Conservation (phyloP, 2,888 invertebrate species). For the Sericinus montela region DNA sequence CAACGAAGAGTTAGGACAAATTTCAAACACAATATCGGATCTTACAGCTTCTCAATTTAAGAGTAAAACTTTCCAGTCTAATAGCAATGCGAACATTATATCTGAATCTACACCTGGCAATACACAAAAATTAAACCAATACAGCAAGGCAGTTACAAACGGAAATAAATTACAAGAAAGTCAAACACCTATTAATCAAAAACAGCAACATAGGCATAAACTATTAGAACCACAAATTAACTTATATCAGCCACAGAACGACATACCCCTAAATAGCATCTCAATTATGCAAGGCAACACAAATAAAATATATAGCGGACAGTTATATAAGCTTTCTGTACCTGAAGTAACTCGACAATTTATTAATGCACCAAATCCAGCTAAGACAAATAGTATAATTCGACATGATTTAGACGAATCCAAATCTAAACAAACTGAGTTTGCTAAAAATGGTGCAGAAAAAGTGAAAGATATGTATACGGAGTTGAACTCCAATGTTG, state of each 20-base stretch:
- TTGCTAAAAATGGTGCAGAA: slow-evolving; percentile 29
- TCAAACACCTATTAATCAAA: slow-evolving; percentile 20
- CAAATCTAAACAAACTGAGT: slow-evolving; percentile 24
- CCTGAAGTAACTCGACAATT: slow-evolving; percentile 62
- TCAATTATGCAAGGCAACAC: slow-evolving; percentile 26
- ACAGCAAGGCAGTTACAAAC: not conserved
- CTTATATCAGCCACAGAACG: not conserved
- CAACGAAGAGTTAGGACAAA: slow-evolving; percentile 49
- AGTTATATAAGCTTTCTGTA: slow-evolving; percentile 63
- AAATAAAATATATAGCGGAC: slow-evolving; percentile 61
- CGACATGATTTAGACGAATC: slow-evolving; percentile 26
- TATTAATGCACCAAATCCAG: slow-evolving; percentile 48
- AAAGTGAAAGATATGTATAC: slow-evolving; percentile 26
- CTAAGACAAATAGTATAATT: slow-evolving; percentile 9
- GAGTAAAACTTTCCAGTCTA: slow-evolving; percentile 28
- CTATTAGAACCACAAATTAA: not conserved
- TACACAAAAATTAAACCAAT: slow-evolving; percentile 22
- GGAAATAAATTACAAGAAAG: not conserved
- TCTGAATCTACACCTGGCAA: slow-evolving; percentile 27
- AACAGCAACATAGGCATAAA: not conserved
- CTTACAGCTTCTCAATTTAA: slow-evolving; percentile 57
- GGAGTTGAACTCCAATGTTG: slow-evolving; percentile 41
- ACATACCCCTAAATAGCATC: not conserved
- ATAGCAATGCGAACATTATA: slow-evolving; percentile 29
- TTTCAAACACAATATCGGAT: slow-evolving; percentile 56